These are phyloP conservation scores for Eidolon helvum DNA, from an alignment of 2,113 vertebrate species.

Conservation along the genomic window DNA sequence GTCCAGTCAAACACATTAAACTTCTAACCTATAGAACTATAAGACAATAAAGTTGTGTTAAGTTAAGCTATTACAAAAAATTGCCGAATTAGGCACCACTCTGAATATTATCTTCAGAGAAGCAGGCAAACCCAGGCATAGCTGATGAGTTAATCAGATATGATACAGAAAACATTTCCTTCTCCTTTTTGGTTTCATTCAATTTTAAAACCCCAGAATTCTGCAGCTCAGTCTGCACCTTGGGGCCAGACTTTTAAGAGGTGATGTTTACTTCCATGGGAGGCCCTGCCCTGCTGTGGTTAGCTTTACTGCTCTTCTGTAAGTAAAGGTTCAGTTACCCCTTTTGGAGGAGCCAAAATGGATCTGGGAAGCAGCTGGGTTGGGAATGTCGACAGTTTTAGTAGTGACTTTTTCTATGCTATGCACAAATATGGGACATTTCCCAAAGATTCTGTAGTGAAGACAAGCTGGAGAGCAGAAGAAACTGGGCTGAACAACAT, in stretches of 20 bases:
- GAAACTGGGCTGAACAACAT: not conserved
- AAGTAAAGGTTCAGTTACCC: not conserved
- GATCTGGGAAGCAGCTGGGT: not conserved
- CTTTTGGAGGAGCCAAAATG: not conserved
- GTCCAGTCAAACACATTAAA: too few species aligned
- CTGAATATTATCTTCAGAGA: conserved; percentile 44
- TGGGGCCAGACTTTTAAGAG: not conserved
- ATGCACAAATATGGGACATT: not conserved
- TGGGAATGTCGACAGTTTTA: not conserved
- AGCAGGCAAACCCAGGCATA: not conserved
- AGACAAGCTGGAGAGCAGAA: not conserved
- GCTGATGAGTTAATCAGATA: conserved; percentile 58
- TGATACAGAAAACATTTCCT: conserved; percentile 54
- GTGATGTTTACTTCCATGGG: not conserved
- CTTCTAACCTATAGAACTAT: too few species aligned
- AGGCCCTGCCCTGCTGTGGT: not conserved
- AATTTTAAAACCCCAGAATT: not conserved
- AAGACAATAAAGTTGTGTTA: too few species aligned
- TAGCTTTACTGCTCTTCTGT: conserved; percentile 27
- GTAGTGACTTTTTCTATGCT: not conserved
- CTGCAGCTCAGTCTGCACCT: not conserved
- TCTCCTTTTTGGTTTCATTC: conserved; percentile 62
- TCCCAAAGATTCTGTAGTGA: not conserved
- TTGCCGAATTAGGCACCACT: not conserved
- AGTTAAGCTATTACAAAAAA: not conserved